Conservation (phyloP, 1,140 invertebrate genomes). For the Halesus radiatus region DNA sequence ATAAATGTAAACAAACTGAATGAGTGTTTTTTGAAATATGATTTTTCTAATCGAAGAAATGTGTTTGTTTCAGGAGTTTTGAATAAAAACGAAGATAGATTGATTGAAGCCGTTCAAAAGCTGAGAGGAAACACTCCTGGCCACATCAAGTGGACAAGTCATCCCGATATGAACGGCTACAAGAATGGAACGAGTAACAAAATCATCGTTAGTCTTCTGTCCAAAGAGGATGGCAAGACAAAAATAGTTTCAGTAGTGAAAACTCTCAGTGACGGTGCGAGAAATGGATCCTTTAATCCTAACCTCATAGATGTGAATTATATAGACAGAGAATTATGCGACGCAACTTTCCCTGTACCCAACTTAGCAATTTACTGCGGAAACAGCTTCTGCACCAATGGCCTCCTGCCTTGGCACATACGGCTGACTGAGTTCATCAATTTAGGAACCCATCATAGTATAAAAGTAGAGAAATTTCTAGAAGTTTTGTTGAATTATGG, state of each 20-base stretch:
- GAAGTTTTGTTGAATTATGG: constrained; percentile 73
- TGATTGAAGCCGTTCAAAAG: constrained; percentile 71
- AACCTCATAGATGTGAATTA: constrained; percentile 65
- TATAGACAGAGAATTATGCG: constrained; percentile 68
- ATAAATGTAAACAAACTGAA: too few relatives aligned
- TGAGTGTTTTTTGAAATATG: too few relatives aligned
- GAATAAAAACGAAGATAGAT: constrained; percentile 70
- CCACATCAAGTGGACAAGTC: constrained; percentile 72
- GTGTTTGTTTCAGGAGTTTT: constrained; percentile 70
- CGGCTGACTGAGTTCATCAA: constrained; percentile 78
- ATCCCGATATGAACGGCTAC: constrained; percentile 66
- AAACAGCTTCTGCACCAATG: constrained; percentile 71
- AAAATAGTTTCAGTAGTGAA: constrained; percentile 67
- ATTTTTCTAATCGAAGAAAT: too few relatives aligned
- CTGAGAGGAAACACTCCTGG: constrained; percentile 68
- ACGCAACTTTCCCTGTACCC: constrained; percentile 74
- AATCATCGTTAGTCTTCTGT: constrained; percentile 65
- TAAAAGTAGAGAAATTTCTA: constrained; percentile 72
- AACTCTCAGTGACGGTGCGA: constrained; percentile 56
- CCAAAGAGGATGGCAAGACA: constrained; percentile 70
- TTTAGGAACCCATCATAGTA: constrained; percentile 69
- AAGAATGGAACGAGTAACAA: constrained; percentile 73
- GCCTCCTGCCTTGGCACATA: constrained; percentile 80
- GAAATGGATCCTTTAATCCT: constrained; percentile 38
- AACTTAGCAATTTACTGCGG: constrained; percentile 77